phyloP scores from a whole-genome alignment of 2,797 vertebrate species.

The Halcyon badia region DNA sequence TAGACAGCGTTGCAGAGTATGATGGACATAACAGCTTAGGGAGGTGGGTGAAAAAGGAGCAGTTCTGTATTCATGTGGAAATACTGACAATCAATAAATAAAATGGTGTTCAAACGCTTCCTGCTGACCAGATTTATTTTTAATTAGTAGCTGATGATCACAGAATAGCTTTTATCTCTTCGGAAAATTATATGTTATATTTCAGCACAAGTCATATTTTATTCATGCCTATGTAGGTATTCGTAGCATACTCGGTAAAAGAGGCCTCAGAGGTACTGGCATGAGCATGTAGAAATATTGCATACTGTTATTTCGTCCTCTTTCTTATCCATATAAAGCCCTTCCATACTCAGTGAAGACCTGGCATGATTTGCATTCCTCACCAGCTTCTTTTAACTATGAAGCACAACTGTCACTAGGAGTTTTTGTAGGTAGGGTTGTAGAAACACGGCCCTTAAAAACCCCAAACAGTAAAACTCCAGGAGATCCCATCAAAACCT shows the following conservation, averaged over 20 bases:
- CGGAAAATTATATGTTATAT: not conserved
- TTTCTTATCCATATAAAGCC: not conserved
- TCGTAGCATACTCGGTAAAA: not conserved
- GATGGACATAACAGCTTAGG: rapidly evolving
- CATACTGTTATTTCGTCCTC: not conserved
- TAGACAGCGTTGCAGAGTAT: not conserved
- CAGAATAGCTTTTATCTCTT: conserved; percentile 41
- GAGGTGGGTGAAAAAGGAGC: not conserved
- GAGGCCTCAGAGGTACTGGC: not conserved
- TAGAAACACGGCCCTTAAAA: not conserved
- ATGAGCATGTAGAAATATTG: not conserved
- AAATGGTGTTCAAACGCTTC: not conserved
- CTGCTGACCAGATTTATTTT: conserved; percentile 47
- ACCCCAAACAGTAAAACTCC: not conserved
- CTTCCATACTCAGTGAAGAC: rapidly evolving
- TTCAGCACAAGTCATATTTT: conserved; percentile 24
- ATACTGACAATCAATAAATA: not conserved
- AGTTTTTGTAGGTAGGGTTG: not conserved
- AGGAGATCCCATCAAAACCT: not conserved
- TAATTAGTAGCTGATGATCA: conserved; percentile 28
- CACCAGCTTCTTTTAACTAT: not conserved
- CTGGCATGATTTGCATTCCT: not conserved
- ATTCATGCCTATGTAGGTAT: conserved; percentile 31
- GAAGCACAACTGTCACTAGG: not conserved
- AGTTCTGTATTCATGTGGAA: not conserved